These are phyloP conservation scores for Diadumene lineata DNA, from an alignment of 92 coral and sea anemone genomes.

Conservation along the genomic window DNA sequence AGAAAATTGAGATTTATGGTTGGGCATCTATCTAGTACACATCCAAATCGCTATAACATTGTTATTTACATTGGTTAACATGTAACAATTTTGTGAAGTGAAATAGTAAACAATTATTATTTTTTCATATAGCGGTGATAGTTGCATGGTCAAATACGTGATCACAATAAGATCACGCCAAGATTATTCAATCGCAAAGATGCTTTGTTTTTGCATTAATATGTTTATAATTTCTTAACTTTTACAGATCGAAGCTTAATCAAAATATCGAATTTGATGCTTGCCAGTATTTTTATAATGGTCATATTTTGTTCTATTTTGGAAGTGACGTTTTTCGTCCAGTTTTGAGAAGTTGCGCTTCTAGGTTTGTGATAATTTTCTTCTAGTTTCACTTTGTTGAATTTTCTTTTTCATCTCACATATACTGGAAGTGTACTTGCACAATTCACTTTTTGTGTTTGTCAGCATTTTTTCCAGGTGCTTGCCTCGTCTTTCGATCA, in stretches of 20 bases:
- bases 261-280: too few relatives aligned
- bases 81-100: background rate
- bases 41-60: too few relatives aligned
- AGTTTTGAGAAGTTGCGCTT: background rate
- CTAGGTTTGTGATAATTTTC: background rate
- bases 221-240: background rate
- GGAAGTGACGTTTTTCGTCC: too few relatives aligned
- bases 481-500: conserved; percentile 26
- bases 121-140: background rate
- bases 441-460: conserved; percentile 31
- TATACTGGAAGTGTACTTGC: conserved; percentile 1
- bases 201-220: background rate
- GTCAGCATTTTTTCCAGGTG: conserved; percentile 28
- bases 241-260: too few relatives aligned
- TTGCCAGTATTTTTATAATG: too few relatives aligned
- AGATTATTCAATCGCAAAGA: background rate
- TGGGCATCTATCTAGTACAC: too few relatives aligned
- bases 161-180: background rate
- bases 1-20: too few relatives aligned
- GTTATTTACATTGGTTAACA: too few relatives aligned
- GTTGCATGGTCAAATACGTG: background rate
- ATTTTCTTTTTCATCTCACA: conserved; percentile 18
- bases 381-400: conserved; percentile 14
- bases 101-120: background rate
- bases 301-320: too few relatives aligned